Evolutionary conservation across 2,113 vertebrate species (phyloP).

Genomic region (Lamprologus callipterus): DNA sequence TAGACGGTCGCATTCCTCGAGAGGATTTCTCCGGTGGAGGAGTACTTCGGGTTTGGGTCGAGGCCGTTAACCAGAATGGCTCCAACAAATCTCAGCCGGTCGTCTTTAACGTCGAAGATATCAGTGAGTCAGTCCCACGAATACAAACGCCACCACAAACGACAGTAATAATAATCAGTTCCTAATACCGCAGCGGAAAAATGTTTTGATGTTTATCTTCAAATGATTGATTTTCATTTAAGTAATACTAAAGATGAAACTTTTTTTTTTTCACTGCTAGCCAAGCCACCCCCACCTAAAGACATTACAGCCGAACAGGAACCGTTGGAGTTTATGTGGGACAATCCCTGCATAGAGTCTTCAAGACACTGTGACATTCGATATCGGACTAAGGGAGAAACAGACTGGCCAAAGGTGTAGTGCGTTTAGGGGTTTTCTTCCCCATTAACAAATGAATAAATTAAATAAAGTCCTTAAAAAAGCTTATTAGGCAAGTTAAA

Average conservation of each 20-base stretch:
- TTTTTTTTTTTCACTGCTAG: conserved; percentile 15
- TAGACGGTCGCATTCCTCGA: not conserved
- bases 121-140: conserved; percentile 43
- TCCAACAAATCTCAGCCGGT: not conserved
- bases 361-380: conserved; percentile 19
- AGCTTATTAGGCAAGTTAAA: not conserved
- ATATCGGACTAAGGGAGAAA: conserved; percentile 3
- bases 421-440: not conserved
- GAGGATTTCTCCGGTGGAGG: not conserved
- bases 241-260: not conserved
- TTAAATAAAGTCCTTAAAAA: not conserved
- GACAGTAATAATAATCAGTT: not conserved
- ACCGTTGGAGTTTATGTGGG: conserved; percentile 44
- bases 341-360: not conserved
- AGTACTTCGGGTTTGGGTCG: conserved; percentile 53
- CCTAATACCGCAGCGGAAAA: not conserved
- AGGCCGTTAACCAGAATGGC: conserved; percentile 10
- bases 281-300: conserved; percentile 33
- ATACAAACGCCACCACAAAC: not conserved
- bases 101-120: conserved; percentile 12
- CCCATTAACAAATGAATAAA: not conserved
- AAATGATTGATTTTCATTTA: not conserved
- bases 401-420: conserved; percentile 52
- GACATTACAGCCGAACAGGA: not conserved
- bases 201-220: not conserved